A percentile compares a stretch with the other conserved stretches of the same genome.
Conservation (phyloP, 2,797 vertebrate genomes). For the Helarctos malayanus region DNA sequence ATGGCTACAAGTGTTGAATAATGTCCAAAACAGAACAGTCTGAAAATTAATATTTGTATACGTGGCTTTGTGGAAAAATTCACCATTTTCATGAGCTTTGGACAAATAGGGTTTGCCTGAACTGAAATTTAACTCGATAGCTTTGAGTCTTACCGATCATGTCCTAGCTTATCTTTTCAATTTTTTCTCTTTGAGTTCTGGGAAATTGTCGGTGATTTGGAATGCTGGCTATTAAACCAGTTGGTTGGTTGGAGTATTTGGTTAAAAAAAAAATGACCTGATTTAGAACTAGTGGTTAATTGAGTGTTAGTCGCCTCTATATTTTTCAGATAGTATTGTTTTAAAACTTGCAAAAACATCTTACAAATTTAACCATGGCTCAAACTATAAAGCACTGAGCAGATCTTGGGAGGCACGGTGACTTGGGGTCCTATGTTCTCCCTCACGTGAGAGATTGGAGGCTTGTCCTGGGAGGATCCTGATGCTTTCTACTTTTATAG, state of each 20-base stretch:
- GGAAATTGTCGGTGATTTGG: conserved; percentile 28
- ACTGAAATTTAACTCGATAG: conserved; percentile 47
- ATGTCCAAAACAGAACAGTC: background rate
- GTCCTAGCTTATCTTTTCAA: conserved; percentile 24
- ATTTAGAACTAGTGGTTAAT: background rate
- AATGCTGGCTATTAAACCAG: background rate
- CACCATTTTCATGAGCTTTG: background rate
- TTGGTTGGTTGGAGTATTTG: background rate
- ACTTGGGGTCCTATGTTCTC: background rate
- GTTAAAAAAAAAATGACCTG: background rate
- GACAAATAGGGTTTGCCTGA: background rate
- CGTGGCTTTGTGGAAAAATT: background rate
- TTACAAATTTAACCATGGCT: background rate
- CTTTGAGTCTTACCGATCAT: background rate
- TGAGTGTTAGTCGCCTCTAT: background rate
- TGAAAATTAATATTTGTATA: conserved; percentile 32
- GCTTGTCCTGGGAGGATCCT: background rate
- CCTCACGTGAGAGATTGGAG: background rate
- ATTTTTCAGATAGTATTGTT: conserved; percentile 16
- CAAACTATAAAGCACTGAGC: background rate
- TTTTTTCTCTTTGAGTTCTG: background rate
- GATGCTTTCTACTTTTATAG: conserved; percentile 34
- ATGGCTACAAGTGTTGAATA: background rate
- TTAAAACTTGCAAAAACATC: background rate
- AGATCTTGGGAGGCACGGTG: background rate